Evolutionary conservation across 1,140 invertebrate genomes (phyloP).

Genomic region (Neodiprion virginianus): DNA sequence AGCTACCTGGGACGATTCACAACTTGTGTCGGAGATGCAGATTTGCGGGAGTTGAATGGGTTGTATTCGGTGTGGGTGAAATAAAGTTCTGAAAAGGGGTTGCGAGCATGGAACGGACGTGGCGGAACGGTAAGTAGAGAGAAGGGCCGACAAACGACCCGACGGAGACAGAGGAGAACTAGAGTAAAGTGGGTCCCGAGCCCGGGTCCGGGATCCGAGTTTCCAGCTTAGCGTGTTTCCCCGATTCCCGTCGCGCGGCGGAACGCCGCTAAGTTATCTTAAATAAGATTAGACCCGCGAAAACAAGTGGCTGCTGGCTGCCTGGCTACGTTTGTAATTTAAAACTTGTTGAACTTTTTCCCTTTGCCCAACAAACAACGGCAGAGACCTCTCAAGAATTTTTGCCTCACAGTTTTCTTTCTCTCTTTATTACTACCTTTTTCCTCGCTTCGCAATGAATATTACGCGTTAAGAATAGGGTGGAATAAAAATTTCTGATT

Average conservation of each 20-base stretch:
- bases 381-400: no score
- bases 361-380: background rate
- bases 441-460: background rate
- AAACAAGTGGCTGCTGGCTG: background rate
- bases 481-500: background rate
- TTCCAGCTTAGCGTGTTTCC: constrained; percentile 1
- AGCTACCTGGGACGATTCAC: background rate
- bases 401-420: background rate
- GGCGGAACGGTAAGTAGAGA: background rate
- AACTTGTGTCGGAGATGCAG: background rate
- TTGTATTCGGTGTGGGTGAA: background rate
- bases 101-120: background rate
- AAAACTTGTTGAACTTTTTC: constrained; percentile 6
- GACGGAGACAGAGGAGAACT: background rate
- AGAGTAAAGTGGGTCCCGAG: constrained; percentile 4
- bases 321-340: constrained; percentile 3
- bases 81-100: constrained; percentile 1
- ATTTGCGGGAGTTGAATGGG: background rate
- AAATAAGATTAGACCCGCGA: constrained; percentile 5
- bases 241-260: background rate
- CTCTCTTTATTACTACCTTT: background rate
- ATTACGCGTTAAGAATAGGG: background rate
- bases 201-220: background rate
- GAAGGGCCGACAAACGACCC: constrained; percentile 6
- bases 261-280: constrained; percentile 4